Conservation (phyloP, 2,113 vertebrate species). For the Sardina pilchardus region DNA sequence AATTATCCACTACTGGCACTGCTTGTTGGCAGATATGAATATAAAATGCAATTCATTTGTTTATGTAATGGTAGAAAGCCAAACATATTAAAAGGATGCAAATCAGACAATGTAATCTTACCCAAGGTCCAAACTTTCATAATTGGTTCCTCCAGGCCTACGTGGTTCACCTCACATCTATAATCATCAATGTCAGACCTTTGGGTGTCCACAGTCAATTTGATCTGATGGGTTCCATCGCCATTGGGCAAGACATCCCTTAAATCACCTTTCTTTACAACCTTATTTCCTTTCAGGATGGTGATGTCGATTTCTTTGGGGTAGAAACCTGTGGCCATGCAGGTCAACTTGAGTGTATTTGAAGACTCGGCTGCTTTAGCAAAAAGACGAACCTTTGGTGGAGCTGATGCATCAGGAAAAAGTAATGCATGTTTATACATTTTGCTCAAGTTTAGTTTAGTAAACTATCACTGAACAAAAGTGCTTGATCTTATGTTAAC, state of each 20-base stretch:
- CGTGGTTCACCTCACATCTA: conserved; percentile 19
- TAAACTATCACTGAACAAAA: too few relatives aligned
- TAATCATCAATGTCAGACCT: conserved; percentile 18
- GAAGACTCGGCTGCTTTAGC: rapidly evolving
- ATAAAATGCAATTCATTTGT: too few relatives aligned
- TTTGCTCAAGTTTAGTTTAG: too few relatives aligned
- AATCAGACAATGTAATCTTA: not conserved
- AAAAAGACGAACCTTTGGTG: conserved; percentile 6
- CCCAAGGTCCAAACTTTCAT: not conserved
- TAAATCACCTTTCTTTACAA: not conserved
- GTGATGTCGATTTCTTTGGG: conserved; percentile 25
- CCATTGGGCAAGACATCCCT: conserved; percentile 22
- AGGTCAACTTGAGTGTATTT: conserved; percentile 21
- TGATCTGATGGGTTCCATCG: conserved; percentile 37
- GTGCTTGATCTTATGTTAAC: not conserved
- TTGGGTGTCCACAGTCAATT: not conserved
- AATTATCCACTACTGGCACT: too few relatives aligned
- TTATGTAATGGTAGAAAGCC: too few relatives aligned
- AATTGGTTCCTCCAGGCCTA: not conserved
- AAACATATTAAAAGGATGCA: not conserved
- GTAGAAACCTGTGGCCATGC: conserved; percentile 61
- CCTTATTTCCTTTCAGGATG: conserved; percentile 29
- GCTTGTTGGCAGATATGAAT: too few relatives aligned
- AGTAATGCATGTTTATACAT: too few relatives aligned
- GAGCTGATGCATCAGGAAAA: conserved; percentile 34